Conservation (phyloP, 2,888 invertebrate species). For the Meliscaeva auricollis region DNA sequence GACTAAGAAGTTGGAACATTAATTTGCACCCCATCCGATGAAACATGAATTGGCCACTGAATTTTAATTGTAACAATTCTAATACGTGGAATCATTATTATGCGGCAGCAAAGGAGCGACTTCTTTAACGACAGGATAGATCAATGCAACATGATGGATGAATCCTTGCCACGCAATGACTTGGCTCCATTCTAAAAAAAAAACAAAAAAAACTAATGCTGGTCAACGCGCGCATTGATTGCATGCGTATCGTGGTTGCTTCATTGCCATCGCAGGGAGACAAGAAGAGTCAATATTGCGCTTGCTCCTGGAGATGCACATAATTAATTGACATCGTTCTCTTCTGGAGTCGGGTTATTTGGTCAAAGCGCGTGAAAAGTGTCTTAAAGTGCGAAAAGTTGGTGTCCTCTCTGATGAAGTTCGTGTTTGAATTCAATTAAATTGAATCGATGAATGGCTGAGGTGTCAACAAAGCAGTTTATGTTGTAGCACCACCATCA, state of each 20-base stretch:
- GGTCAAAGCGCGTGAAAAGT: constrained; percentile 72
- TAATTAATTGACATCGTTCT: constrained; percentile 72
- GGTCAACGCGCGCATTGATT: constrained; percentile 2
- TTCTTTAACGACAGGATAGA: constrained; percentile 35
- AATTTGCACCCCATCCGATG: constrained; percentile 74
- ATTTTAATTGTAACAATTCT: constrained; percentile 76
- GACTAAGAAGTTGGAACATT: constrained; percentile 39
- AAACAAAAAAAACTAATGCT: constrained; percentile 47
- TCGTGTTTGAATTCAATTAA: constrained; percentile 75
- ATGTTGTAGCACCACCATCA: constrained; percentile 47
- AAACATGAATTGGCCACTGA: constrained; percentile 75
- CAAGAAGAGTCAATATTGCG: background rate
- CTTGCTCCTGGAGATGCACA: constrained; percentile 41
- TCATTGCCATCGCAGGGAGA: constrained; percentile 33
- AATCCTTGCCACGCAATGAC: constrained; percentile 74
- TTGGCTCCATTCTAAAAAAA: constrained; percentile 53
- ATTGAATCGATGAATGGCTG: constrained; percentile 64
- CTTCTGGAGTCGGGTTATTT: constrained; percentile 50
- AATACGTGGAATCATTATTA: constrained; percentile 69
- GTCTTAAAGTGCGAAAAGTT: constrained; percentile 65
- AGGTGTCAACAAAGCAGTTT: constrained; percentile 72
- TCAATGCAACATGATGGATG: constrained; percentile 70
- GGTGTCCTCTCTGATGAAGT: constrained; percentile 57
- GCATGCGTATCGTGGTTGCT: constrained; percentile 43
- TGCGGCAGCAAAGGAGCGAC: constrained; percentile 44